These are phyloP conservation scores for Buathra laborator DNA, from an alignment of 2,888 invertebrate species.

Conservation along the genomic window DNA sequence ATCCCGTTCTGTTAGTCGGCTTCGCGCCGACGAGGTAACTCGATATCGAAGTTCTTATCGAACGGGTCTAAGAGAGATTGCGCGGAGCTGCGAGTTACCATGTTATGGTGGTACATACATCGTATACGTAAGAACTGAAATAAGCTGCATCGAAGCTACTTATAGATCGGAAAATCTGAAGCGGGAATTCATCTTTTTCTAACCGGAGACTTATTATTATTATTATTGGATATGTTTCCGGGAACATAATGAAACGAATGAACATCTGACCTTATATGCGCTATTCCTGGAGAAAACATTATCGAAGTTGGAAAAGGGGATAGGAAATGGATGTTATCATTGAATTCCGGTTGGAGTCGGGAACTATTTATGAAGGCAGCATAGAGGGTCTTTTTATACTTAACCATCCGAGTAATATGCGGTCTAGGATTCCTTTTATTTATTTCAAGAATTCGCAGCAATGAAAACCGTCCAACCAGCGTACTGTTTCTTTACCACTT, in stretches of 20 bases:
- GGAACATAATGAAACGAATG: not conserved
- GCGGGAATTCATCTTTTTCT: slow-evolving; percentile 3
- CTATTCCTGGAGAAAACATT: not conserved
- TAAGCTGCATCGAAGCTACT: not conserved
- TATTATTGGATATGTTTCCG: not conserved
- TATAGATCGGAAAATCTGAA: not conserved
- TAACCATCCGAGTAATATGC: too few relatives aligned
- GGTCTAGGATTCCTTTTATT: too few relatives aligned
- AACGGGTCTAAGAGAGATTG: slow-evolving; percentile 45
- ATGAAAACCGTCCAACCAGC: not conserved
- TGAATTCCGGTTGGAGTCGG: not conserved
- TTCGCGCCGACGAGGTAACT: slow-evolving; percentile 46
- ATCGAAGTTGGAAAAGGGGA: not conserved
- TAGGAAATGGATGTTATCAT: not conserved
- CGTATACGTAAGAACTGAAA: not conserved
- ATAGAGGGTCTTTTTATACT: too few relatives aligned
- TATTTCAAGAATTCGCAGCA: not conserved
- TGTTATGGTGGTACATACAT: not conserved
- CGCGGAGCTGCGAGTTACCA: slow-evolving; percentile 6
- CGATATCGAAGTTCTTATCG: slow-evolving; percentile 61
- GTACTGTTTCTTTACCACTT: not conserved
- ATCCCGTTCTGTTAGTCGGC: not conserved
- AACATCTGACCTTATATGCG: not conserved
- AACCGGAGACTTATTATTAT: not conserved
- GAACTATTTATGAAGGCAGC: too few relatives aligned